Percentiles rank a stretch among this genome's conserved stretches.
Evolutionary conservation across 2,797 vertebrate species (phyloP).

Genomic region (Melopsittacus undulatus): DNA sequence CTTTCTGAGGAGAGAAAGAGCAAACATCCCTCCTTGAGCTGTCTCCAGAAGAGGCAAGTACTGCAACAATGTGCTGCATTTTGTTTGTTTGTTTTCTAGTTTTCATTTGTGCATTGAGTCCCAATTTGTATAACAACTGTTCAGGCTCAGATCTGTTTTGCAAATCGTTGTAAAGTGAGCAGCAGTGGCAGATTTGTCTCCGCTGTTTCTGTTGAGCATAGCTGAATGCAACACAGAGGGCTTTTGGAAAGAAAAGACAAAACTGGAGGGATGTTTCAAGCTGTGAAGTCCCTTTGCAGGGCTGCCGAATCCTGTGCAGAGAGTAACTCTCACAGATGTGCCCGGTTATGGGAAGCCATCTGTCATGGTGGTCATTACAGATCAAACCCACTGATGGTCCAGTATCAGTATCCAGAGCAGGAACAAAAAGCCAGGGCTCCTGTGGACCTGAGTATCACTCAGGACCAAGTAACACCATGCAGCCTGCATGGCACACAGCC

Average conservation of each 20-base stretch:
- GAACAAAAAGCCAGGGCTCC: neutral
- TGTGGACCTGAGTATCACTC: neutral
- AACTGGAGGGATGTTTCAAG: rapidly evolving
- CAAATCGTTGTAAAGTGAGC: slow-evolving; percentile 20
- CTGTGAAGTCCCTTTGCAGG: neutral
- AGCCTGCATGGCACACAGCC: neutral
- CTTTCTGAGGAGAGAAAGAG: neutral
- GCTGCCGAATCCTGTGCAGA: neutral
- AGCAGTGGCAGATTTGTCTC: slow-evolving; percentile 43
- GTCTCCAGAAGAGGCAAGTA: neutral
- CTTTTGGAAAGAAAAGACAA: neutral
- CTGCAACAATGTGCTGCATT: rapidly evolving
- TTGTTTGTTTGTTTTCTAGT: slow-evolving; percentile 35
- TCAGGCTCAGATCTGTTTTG: slow-evolving; percentile 42
- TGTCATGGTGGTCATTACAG: neutral
- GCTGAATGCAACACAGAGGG: neutral
- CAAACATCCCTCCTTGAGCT: neutral
- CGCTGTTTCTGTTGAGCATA: neutral
- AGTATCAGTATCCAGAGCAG: neutral
- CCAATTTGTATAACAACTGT: slow-evolving; percentile 34
- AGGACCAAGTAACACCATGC: neutral
- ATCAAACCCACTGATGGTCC: neutral
- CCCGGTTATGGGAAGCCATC: neutral
- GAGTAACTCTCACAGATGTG: neutral
- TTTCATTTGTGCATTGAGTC: neutral